Percentiles rank a stretch among this genome's conserved stretches.
Evolutionary conservation across 2,113 vertebrate genomes (phyloP).

Genomic region (Polyodon spathula): DNA sequence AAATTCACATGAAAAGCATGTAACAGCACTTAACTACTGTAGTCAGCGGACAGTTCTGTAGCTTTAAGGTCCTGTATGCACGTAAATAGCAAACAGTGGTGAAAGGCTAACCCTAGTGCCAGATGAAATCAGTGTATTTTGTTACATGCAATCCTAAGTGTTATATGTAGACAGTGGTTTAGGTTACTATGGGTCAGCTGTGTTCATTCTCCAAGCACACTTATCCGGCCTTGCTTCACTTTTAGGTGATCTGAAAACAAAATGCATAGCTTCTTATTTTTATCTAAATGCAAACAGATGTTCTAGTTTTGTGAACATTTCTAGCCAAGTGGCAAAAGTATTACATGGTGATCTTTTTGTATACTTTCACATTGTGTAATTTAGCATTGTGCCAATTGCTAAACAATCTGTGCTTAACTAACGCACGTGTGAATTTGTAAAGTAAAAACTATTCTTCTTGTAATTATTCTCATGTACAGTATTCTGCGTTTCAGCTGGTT

Average conservation of each 20-base stretch:
- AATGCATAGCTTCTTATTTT: background rate
- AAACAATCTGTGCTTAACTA: conserved; percentile 19
- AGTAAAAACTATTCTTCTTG: conserved; percentile 8
- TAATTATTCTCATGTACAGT: conserved; percentile 27
- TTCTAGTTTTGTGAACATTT: conserved; percentile 22
- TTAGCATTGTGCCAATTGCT: conserved; percentile 22
- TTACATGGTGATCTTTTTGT: conserved; percentile 13
- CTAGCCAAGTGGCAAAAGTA: background rate
- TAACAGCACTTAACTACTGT: too few species aligned
- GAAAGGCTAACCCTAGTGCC: too few species aligned
- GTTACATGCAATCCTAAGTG: background rate
- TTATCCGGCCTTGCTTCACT: background rate
- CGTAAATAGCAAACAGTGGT: too few species aligned
- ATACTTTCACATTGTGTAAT: conserved; percentile 8
- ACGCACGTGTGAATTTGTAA: conserved; percentile 21
- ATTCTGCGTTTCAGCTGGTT: conserved; percentile 16
- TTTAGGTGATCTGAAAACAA: background rate
- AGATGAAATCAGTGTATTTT: too few species aligned
- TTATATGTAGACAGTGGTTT: background rate
- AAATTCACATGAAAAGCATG: too few species aligned
- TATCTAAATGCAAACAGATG: background rate
- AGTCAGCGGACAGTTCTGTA: too few species aligned
- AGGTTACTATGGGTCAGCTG: background rate
- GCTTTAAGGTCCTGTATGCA: too few species aligned
- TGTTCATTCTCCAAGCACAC: background rate